Conservation (phyloP, 2,113 vertebrate species). For the Penelope pileata region DNA sequence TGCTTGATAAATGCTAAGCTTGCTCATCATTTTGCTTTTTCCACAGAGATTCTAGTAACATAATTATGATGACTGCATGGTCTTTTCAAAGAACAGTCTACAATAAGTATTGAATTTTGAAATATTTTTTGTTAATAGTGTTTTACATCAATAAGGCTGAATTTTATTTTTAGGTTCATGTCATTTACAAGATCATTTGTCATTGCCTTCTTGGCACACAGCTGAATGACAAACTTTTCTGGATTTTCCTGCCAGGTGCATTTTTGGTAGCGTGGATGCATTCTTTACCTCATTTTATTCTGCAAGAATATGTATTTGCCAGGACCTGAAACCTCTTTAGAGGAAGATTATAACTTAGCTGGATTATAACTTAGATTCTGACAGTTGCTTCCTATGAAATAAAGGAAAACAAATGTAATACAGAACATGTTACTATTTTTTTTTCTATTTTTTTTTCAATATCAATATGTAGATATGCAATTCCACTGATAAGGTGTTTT, state of each 20-base stretch:
- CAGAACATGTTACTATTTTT: background rate
- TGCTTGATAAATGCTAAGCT: background rate
- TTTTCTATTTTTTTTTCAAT: fast-evolving
- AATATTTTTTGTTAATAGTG: background rate
- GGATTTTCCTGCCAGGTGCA: background rate
- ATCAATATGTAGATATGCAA: background rate
- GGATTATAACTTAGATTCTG: background rate
- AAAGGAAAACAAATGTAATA: background rate
- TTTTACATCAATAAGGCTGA: background rate
- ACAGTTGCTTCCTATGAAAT: background rate
- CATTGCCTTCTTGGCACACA: background rate
- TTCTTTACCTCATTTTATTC: background rate
- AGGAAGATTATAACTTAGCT: background rate
- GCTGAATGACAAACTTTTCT: background rate
- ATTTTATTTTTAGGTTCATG: background rate
- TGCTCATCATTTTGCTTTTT: background rate
- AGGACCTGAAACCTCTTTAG: background rate
- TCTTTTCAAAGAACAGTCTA: background rate
- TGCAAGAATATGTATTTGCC: background rate
- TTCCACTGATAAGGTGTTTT: background rate
- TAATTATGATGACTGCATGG: background rate
- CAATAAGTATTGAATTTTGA: background rate
- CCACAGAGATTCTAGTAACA: background rate
- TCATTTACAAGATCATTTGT: background rate
- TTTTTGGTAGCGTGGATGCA: background rate